Percentiles rank a stretch among this genome's conserved stretches.
These are phyloP conservation scores for Cacoxenus indagator DNA, from an alignment of 2,888 invertebrate species.

Conservation along the genomic window DNA sequence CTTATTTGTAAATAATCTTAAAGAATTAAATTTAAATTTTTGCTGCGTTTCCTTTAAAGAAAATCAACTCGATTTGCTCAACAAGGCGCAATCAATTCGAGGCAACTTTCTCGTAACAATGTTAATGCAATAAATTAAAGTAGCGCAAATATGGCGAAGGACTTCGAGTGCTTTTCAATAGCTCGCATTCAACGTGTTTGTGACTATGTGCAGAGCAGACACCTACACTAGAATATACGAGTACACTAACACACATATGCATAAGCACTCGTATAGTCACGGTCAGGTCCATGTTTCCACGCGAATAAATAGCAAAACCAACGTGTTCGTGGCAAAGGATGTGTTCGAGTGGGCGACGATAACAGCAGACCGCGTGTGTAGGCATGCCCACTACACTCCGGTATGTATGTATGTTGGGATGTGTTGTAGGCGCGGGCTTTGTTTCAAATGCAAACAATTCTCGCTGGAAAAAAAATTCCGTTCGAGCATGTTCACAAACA, in stretches of 20 bases:
- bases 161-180: background rate
- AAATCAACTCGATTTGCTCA: background rate
- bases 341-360: background rate
- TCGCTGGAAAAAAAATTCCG: background rate
- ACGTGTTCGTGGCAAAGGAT: too few species aligned
- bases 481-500: constrained; percentile 10
- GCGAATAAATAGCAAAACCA: constrained; percentile 6
- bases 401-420: background rate
- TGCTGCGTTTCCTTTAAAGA: too few species aligned
- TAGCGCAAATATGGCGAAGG: background rate
- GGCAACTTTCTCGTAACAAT: constrained; percentile 6
- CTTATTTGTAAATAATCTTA: too few species aligned
- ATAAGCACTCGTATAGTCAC: background rate
- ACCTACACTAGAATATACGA: background rate
- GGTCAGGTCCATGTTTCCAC: constrained; percentile 4
- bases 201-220: background rate
- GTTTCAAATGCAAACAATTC: constrained; percentile 6
- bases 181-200: background rate
- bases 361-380: too few species aligned
- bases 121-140: constrained; percentile 9
- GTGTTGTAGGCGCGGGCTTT: background rate
- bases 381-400: background rate
- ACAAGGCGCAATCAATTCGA: constrained; percentile 11
- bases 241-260: background rate
- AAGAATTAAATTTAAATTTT: too few species aligned